Base-by-base conservation (phyloP, 2,888 invertebrate genomes). In the Drosophila infuscata region DNA sequence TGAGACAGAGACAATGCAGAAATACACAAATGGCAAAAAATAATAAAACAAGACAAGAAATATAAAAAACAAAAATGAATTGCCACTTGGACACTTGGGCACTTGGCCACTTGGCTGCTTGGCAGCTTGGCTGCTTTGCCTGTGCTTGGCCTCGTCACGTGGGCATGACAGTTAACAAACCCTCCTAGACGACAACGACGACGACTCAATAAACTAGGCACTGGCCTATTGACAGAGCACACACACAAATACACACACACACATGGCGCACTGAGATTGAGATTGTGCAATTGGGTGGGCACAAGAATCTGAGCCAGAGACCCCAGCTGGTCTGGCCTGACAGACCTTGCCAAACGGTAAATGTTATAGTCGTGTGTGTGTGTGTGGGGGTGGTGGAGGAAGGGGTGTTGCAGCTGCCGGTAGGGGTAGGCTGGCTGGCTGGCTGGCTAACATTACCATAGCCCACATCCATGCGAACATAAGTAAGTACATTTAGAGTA, bases 271-370 rank as follows among this genome's bases (percentile, higher is more conserved):
- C 52, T 9, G 38, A 81, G 76, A 84, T 83, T 71, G 69, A 82
- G 90, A 89, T 88, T 90, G 87, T 87, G 90, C 90, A 88, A 89
- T 87, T 87, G 74, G 74, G 84, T 81, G 84, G 87, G 88, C 82
- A 81, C 36, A 56, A 85, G 85, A 87, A 87, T 89, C 86, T 78
- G 82, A 88, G 89, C 69, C 67, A 60, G 52, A 60, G 70, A 70
- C 35, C 58, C 83, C 83, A 88, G 83, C 89, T 86, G 83, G 78
- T 81, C 89, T 76, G 80, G 65, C 48, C 60, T 65, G 74, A 63
- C 69, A 84, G 88, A 84, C 83, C 83, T 84, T 84, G 83, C 81
- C 75, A 70, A 85, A 89, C 84, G 87, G 84, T 89, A 85, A 85
- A 89, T 83, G 89, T 81, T 76, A 71, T 82, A 74, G 51, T 68